Evolutionary conservation across 2,888 invertebrate species (phyloP), one percentile per base, ranked within the genome.

Genomic region (Onchidella celtica): DNA sequence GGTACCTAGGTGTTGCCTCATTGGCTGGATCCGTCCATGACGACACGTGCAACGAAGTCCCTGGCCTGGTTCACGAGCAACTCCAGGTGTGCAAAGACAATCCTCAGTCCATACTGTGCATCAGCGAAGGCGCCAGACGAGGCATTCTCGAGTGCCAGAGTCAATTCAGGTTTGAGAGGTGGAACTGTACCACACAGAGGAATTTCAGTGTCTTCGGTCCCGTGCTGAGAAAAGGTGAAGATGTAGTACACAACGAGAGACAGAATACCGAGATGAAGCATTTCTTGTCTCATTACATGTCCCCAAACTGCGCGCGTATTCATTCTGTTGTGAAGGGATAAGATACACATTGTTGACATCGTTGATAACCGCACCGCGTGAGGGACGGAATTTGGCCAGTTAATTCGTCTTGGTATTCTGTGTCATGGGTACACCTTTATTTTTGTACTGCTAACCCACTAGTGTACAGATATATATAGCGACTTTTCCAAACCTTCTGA

Each of bases 101-200:
- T 85, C 95, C 95, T 0, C 92, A 94, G 88, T 93, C 94, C 61
- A 93, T 95, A 81, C 91, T 92, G 63, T 94, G 94, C 83, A 94
- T 95, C 72, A 94, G 94, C 21, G 93, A 94, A 63, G 95, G 95
- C 21, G 94, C 95, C 1, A 89, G 94, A 47, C 90, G 94, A 59
- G 95, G 95, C 38, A 94, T 95, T 83, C 88, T 92, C 47, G 95
- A 95, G 88, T 95, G 95, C 86, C 94, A 95, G 88, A 91, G 92
- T 78, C 95, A 95, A 90, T 95, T 95, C 90, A 91, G 93, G 74
- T 93, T 93, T 87, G 94, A 95, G 88, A 90, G 95, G 17, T 95
- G 95, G 95, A 95, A 95, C 90, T 95, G 95, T 86, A 93, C 94
- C 2, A 90, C 92, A 0, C 84, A 84, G 74, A 83, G 79, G 82